These are phyloP conservation scores for Harmothoe impar DNA, from an alignment of 2,888 invertebrate species.

Conservation along the genomic window DNA sequence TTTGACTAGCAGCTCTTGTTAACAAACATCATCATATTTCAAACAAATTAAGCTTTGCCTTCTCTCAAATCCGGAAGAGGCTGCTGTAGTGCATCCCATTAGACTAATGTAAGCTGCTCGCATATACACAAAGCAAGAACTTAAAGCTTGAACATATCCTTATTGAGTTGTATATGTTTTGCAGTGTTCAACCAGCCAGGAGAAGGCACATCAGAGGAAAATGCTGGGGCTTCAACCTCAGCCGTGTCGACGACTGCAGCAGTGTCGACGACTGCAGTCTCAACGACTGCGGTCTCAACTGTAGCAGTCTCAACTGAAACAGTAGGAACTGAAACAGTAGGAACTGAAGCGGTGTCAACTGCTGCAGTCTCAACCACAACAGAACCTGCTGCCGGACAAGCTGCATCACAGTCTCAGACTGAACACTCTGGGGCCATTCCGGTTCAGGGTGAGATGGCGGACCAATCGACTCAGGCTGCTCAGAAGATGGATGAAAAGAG, in stretches of 20 bases:
- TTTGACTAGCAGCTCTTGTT: too few species aligned
- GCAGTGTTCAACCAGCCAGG: constrained; percentile 57
- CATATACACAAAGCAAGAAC: too few species aligned
- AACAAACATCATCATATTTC: too few species aligned
- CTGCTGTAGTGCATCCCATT: too few species aligned
- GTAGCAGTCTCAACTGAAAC: too few species aligned
- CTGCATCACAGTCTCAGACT: constrained; percentile 10
- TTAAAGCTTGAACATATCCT: too few species aligned
- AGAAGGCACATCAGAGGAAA: constrained; percentile 30
- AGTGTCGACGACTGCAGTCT: background rate
- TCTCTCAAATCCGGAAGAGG: too few species aligned
- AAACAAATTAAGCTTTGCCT: too few species aligned
- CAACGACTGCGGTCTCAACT: background rate
- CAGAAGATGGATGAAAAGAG: constrained; percentile 20
- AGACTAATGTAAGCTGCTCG: too few species aligned
- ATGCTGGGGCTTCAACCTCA: background rate
- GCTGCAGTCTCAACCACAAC: background rate
- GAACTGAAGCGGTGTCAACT: background rate
- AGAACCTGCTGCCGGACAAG: background rate
- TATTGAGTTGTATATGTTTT: too few species aligned
- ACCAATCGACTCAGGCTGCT: constrained; percentile 49
- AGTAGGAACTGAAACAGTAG: background rate
- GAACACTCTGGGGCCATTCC: constrained; percentile 42
- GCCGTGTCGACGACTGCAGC: background rate
- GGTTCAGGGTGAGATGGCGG: background rate